Percentiles rank a stretch among this genome's conserved stretches.
These are phyloP conservation scores for Leptosomus discolor DNA, from an alignment of 2,113 vertebrate genomes.

Conservation along the genomic window DNA sequence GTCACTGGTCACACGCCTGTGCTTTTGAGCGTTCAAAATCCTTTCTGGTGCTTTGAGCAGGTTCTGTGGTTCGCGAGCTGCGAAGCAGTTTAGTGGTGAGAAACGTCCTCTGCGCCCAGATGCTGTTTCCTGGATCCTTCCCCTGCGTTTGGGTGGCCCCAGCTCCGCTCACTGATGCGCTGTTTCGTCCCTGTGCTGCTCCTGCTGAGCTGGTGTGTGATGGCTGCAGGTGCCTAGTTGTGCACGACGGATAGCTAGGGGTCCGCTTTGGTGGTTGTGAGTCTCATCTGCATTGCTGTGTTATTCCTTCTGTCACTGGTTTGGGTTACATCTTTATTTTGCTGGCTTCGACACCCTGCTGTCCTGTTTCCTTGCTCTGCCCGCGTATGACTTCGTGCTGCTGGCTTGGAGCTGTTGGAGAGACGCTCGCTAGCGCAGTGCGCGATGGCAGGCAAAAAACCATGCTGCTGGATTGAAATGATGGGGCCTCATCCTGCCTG, in stretches of 20 bases:
- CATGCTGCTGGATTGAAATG: neutral
- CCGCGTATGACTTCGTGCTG: neutral
- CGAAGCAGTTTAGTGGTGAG: neutral
- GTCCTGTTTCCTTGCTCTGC: neutral
- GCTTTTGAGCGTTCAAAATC: neutral
- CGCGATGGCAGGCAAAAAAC: neutral
- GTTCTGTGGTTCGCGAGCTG: neutral
- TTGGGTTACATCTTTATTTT: neutral
- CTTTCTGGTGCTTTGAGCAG: neutral
- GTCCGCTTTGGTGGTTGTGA: neutral
- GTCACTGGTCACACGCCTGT: neutral
- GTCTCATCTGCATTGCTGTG: neutral
- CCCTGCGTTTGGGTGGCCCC: neutral
- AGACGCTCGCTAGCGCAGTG: neutral
- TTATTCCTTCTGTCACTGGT: neutral
- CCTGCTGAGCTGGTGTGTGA: neutral
- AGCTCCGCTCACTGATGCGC: accelerated
- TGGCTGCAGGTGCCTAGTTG: neutral
- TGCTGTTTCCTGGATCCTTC: accelerated
- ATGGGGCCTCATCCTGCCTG: neutral
- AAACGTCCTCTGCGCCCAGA: neutral
- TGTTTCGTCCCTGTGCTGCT: neutral
- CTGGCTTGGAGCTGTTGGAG: neutral
- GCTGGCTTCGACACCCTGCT: neutral
- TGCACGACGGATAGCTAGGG: neutral